Percentiles rank a stretch among this genome's conserved stretches.
These are phyloP conservation scores for Desmophyllum pertusum DNA, from an alignment of 92 coral and sea anemone genomes.

Conservation along the genomic window DNA sequence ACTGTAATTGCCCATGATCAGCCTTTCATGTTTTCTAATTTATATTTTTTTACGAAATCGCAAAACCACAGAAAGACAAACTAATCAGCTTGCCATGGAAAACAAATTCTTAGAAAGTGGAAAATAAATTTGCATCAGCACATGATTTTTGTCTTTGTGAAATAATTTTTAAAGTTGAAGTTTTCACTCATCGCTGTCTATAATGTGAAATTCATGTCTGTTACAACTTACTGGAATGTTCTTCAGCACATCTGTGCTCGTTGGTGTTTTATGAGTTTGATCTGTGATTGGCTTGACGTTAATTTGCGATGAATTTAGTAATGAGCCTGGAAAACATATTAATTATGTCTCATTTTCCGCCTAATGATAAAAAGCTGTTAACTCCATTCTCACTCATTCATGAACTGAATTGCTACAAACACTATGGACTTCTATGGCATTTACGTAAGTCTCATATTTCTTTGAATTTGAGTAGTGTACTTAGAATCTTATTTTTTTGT, in stretches of 20 bases:
- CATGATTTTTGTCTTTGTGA: neutral
- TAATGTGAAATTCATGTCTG: neutral
- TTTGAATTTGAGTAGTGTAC: neutral
- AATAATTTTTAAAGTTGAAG: neutral
- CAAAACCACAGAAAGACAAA: constrained; percentile 15
- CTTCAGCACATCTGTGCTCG: constrained; percentile 16
- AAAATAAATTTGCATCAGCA: neutral
- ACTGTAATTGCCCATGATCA: neutral
- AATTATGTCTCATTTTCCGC: constrained; percentile 15
- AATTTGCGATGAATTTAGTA: constrained; percentile 20
- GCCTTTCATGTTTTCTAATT: neutral
- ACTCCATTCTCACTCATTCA: constrained; percentile 18
- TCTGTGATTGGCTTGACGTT: constrained; percentile 24
- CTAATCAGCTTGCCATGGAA: neutral
- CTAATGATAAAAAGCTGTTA: constrained; percentile 7
- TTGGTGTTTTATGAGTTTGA: constrained; percentile 3
- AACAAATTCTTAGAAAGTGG: neutral
- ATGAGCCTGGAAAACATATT: constrained; percentile 1
- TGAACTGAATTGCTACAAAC: constrained; percentile 10
- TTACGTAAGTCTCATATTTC: constrained; percentile 24
- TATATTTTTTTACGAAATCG: constrained; percentile 2
- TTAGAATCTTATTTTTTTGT: neutral
- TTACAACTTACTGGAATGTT: neutral
- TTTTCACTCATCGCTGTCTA: constrained; percentile 1
- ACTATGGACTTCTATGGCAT: constrained; percentile 41